A percentile compares a stretch with the other conserved stretches of the same genome.
phyloP scores from a whole-genome alignment of 2,888 invertebrate genomes.

The Eupsilia transversa region DNA sequence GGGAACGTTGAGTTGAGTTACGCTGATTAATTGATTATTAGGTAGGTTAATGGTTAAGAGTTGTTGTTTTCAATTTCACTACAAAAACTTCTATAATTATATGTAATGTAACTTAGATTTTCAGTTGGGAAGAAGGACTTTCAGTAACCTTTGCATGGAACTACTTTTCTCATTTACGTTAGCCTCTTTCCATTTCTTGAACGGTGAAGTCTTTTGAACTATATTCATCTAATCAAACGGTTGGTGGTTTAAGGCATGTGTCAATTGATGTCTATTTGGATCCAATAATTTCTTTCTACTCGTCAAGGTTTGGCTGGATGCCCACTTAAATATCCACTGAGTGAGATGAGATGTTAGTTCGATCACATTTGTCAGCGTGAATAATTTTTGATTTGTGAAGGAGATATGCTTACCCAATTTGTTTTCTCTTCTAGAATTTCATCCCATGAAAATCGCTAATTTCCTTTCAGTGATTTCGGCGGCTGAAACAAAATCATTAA shows the following conservation, averaged over 20 bases:
- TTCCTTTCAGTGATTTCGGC: constrained; percentile 7
- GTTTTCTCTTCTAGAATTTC: constrained; percentile 31
- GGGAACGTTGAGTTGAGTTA: neutral
- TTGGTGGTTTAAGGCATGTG: constrained; percentile 32
- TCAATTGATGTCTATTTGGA: constrained; percentile 46
- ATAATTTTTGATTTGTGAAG: constrained; percentile 3
- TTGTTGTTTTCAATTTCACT: neutral
- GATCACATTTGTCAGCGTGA: neutral
- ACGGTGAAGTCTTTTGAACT: neutral
- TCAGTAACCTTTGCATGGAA: neutral
- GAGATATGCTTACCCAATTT: constrained; percentile 44
- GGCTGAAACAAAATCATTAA: constrained; percentile 48
- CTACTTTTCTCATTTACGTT: neutral
- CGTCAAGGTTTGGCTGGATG: constrained; percentile 47
- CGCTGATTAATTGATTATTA: neutral
- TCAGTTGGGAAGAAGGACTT: neutral
- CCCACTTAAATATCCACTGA: constrained; percentile 41
- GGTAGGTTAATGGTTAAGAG: no score
- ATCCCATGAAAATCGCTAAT: neutral
- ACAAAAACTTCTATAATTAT: neutral
- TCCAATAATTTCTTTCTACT: constrained; percentile 44
- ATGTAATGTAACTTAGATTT: neutral
- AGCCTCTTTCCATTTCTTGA: neutral
- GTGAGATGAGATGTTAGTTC: constrained; percentile 26
- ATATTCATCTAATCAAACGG: constrained; percentile 8